Conservation (phyloP, 2,113 vertebrate species). For the Gavialis gangeticus region DNA sequence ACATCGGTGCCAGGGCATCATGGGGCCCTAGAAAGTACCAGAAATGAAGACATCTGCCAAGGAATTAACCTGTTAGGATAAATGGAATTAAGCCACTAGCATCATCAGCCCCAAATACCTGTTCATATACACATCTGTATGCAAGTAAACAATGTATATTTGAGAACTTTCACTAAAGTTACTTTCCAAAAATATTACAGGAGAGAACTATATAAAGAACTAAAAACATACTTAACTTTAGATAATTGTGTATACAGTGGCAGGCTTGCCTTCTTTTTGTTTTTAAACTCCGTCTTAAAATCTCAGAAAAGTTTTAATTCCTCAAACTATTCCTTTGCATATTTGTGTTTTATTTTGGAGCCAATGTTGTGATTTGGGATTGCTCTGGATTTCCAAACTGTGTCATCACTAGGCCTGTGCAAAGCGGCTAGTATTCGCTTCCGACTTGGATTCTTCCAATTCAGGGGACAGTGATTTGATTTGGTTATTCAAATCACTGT, state of each 20-base stretch:
- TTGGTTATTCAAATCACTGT: too few species aligned
- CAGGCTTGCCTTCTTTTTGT: background rate
- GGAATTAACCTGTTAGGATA: background rate
- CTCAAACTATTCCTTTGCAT: background rate
- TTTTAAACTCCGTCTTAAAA: background rate
- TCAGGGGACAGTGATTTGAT: too few species aligned
- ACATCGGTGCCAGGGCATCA: accelerated
- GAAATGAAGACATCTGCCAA: background rate
- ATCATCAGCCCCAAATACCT: background rate
- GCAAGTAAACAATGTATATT: background rate
- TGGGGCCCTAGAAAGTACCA: background rate
- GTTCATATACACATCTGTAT: background rate
- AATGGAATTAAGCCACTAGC: background rate
- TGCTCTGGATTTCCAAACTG: background rate
- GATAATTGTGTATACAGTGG: background rate
- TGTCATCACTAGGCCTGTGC: too few species aligned
- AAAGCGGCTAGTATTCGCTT: too few species aligned
- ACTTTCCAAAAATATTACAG: background rate
- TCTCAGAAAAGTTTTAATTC: background rate
- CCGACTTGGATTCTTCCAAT: too few species aligned
- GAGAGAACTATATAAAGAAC: background rate
- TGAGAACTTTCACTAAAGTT: background rate
- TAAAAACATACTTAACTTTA: too few species aligned
- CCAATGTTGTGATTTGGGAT: background rate
- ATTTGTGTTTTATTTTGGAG: background rate